Conservation (phyloP, 2,888 invertebrate genomes). For the Diloba caeruleocephala region DNA sequence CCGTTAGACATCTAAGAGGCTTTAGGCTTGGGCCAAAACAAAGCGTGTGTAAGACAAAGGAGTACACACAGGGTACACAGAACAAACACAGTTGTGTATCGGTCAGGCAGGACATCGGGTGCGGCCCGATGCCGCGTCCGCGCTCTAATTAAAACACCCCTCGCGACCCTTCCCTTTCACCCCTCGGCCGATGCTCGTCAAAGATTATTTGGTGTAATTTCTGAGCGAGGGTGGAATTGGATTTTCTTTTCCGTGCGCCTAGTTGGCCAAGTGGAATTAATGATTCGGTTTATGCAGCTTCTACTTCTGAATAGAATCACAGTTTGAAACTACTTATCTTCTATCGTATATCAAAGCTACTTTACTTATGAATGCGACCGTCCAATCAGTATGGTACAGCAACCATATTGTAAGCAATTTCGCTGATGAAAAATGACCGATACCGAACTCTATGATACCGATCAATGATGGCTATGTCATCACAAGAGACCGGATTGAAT, state of each 20-base stretch:
- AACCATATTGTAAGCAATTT: too few species aligned
- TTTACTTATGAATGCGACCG: too few species aligned
- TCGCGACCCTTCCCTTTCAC: slow-evolving; percentile 57
- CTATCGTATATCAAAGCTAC: not conserved
- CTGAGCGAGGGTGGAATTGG: slow-evolving; percentile 37
- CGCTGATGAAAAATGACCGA: too few species aligned
- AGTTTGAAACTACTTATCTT: slow-evolving; percentile 3
- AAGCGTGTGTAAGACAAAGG: slow-evolving; percentile 56
- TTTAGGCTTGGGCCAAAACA: slow-evolving; percentile 55
- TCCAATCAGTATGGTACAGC: too few species aligned
- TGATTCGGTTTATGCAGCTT: slow-evolving; percentile 37
- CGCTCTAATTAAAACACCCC: slow-evolving; percentile 85
- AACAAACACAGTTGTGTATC: slow-evolving; percentile 59
- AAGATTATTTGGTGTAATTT: slow-evolving; percentile 64
- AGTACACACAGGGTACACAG: slow-evolving; percentile 52
- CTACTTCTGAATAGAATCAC: slow-evolving; percentile 15
- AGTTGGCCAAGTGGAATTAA: slow-evolving; percentile 41
- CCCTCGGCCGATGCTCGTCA: slow-evolving; percentile 58
- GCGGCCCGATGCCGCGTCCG: slow-evolving; percentile 76
- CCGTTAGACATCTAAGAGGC: slow-evolving; percentile 40
- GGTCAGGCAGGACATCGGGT: slow-evolving; percentile 59
- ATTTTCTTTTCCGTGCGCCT: slow-evolving; percentile 44
- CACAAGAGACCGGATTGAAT: too few species aligned
- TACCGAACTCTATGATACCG: too few species aligned
- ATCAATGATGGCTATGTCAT: too few species aligned